A percentile compares a stretch with the other conserved stretches of the same genome.
Evolutionary conservation across 2,888 invertebrate genomes (phyloP).

Genomic region (Ochropacha duplaris): DNA sequence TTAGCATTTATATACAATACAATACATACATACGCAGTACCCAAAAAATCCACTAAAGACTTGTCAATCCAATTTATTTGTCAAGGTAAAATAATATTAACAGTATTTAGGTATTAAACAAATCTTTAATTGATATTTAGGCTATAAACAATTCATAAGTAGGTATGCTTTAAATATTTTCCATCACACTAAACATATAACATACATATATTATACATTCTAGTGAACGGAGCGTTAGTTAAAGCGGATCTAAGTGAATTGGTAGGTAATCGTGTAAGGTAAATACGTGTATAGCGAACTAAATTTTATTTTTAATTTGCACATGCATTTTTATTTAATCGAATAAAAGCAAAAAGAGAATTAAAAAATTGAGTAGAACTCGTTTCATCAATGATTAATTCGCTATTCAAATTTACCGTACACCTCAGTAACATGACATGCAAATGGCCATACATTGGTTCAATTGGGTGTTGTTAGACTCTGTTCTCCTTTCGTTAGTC

Average conservation of each 20-base stretch:
- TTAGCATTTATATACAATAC: constrained; percentile 40
- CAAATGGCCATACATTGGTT: constrained; percentile 46
- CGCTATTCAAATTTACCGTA: constrained; percentile 7
- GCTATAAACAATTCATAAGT: neutral
- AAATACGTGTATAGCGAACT: neutral
- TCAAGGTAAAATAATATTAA: neutral
- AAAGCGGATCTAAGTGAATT: constrained; percentile 3
- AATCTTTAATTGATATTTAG: neutral
- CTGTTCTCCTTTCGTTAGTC: constrained; percentile 52
- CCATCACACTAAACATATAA: constrained; percentile 6
- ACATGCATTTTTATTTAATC: too few relatives aligned
- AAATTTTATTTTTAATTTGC: too few relatives aligned
- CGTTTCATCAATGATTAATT: neutral
- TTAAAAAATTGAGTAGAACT: too few relatives aligned
- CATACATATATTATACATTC: constrained; percentile 1
- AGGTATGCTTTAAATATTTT: neutral
- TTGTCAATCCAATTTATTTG: neutral
- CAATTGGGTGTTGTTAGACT: constrained; percentile 32
- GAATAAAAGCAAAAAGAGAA: too few relatives aligned
- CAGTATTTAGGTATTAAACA: neutral
- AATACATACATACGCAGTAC: constrained; percentile 52
- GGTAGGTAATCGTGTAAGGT: constrained; percentile 4
- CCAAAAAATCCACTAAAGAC: constrained; percentile 36
- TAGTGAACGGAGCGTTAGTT: neutral
- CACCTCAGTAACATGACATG: constrained; percentile 41